Conservation (phyloP, 2,888 invertebrate species). For the Trachelus stipa region DNA sequence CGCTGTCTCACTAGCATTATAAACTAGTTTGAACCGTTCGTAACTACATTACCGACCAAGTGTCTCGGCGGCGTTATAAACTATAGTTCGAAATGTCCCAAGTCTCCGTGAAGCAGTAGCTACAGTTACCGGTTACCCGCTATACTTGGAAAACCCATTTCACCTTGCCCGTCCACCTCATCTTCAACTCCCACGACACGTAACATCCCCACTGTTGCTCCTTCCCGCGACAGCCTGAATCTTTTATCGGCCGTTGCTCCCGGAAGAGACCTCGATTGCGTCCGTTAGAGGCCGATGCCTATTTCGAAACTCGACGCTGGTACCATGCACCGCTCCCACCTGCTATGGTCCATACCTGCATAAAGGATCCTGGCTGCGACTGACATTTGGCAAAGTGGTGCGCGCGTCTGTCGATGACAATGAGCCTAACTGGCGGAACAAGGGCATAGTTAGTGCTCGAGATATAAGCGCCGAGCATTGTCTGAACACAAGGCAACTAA, state of each 20-base stretch:
- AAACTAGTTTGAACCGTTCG: conserved; percentile 41
- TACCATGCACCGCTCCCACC: conserved; percentile 1
- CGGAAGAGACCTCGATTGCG: background rate
- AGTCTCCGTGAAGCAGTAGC: background rate
- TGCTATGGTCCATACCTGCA: conserved; percentile 16
- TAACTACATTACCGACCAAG: conserved; percentile 29
- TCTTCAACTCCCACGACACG: background rate
- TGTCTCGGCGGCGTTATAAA: conserved; percentile 15
- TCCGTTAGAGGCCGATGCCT: background rate
- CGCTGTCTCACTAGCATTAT: conserved; percentile 35
- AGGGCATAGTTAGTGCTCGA: conserved; percentile 8
- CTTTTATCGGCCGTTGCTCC: too few relatives aligned
- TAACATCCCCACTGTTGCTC: background rate
- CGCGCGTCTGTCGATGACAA: conserved; percentile 18
- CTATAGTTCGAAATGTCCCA: background rate
- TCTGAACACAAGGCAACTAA: background rate
- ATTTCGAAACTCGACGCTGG: background rate
- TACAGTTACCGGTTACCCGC: background rate
- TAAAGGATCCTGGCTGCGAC: conserved; percentile 18
- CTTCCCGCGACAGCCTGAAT: background rate
- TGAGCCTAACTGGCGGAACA: conserved; percentile 27
- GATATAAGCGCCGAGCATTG: background rate
- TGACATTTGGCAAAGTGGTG: conserved; percentile 21
- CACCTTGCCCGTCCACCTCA: background rate
- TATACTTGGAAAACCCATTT: background rate